A percentile compares a stretch with the other conserved stretches of the same genome.
Evolutionary conservation across 2,888 invertebrate genomes (phyloP).

Genomic region (Lepidochitona cinerea): DNA sequence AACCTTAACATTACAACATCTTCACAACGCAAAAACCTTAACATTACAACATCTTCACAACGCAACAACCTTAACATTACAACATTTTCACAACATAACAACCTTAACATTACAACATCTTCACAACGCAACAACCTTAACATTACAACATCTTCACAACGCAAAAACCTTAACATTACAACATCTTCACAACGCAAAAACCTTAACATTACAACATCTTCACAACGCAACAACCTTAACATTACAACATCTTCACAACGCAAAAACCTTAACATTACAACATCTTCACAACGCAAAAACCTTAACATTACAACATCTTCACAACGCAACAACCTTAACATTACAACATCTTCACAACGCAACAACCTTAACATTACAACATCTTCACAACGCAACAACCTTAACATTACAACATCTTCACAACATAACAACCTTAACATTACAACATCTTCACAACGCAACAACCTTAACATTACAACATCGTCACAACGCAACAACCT

Average conservation of each 20-base stretch:
- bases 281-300: background rate
- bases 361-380: no score
- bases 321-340: background rate
- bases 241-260: background rate
- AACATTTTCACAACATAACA: background rate
- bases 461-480: no score
- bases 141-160: background rate
- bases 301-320: background rate
- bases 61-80: background rate
- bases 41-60: background rate
- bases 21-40: background rate
- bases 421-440: no score
- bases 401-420: no score
- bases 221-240: background rate
- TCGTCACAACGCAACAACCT: no score
- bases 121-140: background rate
- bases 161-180: background rate
- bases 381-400: no score
- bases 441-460: no score
- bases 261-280: background rate
- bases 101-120: background rate
- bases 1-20: background rate
- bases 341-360: no score
- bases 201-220: background rate
- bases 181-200: background rate